Percentiles rank a stretch among this genome's conserved stretches.
These are phyloP conservation scores for Elachura formosa DNA, from an alignment of 2,113 vertebrate species.

Conservation along the genomic window DNA sequence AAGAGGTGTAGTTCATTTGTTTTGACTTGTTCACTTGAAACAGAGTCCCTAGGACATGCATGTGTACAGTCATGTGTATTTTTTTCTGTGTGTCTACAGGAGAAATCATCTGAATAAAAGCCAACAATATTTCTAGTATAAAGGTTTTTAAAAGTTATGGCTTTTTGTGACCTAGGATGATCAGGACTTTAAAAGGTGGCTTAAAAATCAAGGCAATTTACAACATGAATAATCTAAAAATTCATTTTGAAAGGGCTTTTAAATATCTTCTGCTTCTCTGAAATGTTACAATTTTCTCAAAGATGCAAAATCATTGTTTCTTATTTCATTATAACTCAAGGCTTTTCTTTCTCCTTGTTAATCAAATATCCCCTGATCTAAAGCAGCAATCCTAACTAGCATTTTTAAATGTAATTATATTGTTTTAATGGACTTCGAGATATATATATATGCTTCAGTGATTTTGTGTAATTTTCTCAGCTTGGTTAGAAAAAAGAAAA, in stretches of 20 bases:
- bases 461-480: not conserved
- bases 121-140: not conserved
- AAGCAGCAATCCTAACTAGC: not conserved
- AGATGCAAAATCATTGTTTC: not conserved
- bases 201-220: not conserved
- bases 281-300: not conserved
- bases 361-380: not conserved
- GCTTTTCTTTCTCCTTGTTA: not conserved
- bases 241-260: not conserved
- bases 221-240: not conserved
- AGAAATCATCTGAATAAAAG: not conserved
- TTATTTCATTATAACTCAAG: not conserved
- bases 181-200: not conserved
- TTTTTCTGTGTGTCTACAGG: not conserved
- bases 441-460: not conserved
- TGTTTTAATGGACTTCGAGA: not conserved
- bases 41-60: not conserved
- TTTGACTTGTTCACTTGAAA: not conserved
- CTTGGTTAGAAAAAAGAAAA: not conserved
- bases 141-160: not conserved
- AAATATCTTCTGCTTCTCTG: not conserved
- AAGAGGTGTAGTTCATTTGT: not conserved
- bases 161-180: not conserved
- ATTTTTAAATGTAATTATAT: conserved; percentile 10
- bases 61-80: fast-evolving